Percentiles rank a stretch among this genome's conserved stretches.
phyloP scores from a whole-genome alignment of 2,888 invertebrate genomes.

The Eupithecia exiguata region DNA sequence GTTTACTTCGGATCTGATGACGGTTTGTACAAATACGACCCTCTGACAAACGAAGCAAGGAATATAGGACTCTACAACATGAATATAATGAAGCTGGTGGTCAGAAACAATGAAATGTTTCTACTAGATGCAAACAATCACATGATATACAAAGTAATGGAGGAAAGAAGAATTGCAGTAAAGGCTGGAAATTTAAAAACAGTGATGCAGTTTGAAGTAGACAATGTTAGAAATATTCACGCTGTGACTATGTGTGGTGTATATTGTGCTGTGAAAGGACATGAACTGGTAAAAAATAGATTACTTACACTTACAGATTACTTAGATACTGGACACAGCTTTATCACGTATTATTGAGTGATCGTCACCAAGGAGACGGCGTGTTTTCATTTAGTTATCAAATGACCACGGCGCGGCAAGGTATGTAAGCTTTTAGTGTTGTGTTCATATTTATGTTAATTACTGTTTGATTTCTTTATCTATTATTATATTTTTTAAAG shows the following conservation, averaged over 20 bases:
- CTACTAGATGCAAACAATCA: slow-evolving; percentile 73
- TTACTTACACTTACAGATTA: too few species aligned
- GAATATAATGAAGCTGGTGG: slow-evolving; percentile 70
- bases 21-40: slow-evolving; percentile 72
- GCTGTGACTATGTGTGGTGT: slow-evolving; percentile 73
- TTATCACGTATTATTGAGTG: neutral
- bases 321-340: slow-evolving; percentile 6
- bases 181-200: slow-evolving; percentile 63
- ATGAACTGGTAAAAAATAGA: slow-evolving; percentile 68
- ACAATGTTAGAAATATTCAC: slow-evolving; percentile 67
- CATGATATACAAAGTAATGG: slow-evolving; percentile 69
- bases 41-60: slow-evolving; percentile 58
- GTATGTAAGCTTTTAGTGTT: slow-evolving; percentile 1
- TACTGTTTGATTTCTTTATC: too few species aligned
- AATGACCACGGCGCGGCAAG: neutral
- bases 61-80: slow-evolving; percentile 73
- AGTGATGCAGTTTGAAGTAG: slow-evolving; percentile 72
- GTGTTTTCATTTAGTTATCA: slow-evolving; percentile 14
- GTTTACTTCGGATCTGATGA: slow-evolving; percentile 76
- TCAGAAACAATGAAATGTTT: slow-evolving; percentile 72
- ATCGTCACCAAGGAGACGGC: neutral
- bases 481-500: too few species aligned
- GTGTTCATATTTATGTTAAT: neutral
- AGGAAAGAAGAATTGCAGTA: slow-evolving; percentile 56
- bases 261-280: slow-evolving; percentile 62